Percentiles rank a stretch among this genome's conserved stretches.
Conservation (phyloP, 2,888 invertebrate species). For the Trypoxylon attenuatum region DNA sequence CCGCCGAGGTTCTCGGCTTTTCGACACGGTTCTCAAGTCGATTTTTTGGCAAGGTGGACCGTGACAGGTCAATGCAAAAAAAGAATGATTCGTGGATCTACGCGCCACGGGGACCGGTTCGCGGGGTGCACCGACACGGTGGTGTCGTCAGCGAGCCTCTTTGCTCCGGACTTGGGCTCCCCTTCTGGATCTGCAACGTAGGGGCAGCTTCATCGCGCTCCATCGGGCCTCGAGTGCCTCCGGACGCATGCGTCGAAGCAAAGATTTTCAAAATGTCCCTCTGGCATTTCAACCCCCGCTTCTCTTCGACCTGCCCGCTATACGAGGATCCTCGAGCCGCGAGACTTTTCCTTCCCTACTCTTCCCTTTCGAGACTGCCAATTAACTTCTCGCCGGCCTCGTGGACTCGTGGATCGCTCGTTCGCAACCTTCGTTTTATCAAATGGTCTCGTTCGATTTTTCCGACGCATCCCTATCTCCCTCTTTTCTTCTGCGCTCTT, state of each 20-base stretch:
- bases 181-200: slow-evolving; percentile 32
- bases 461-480: background rate
- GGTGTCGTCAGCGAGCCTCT: slow-evolving; percentile 28
- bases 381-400: background rate
- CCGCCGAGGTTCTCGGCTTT: no score
- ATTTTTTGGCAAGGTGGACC: background rate
- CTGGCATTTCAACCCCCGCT: slow-evolving; percentile 41
- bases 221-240: slow-evolving; percentile 42
- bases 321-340: slow-evolving; percentile 13
- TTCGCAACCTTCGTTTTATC: background rate
- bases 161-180: slow-evolving; percentile 29
- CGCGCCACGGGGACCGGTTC: slow-evolving; percentile 29
- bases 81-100: background rate
- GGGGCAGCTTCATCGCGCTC: slow-evolving; percentile 47
- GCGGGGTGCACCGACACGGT: slow-evolving; percentile 16
- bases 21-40: slow-evolving; percentile 8
- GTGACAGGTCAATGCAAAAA: background rate
- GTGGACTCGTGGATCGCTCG: background rate
- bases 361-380: background rate
- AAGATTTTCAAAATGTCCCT: slow-evolving; percentile 67
- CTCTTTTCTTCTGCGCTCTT: background rate
- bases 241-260: slow-evolving; percentile 67
- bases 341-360: background rate
- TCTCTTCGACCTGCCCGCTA: no score
- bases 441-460: background rate